Evolutionary conservation across 2,888 invertebrate species (phyloP).

Genomic region (Ptilodon capucinus): DNA sequence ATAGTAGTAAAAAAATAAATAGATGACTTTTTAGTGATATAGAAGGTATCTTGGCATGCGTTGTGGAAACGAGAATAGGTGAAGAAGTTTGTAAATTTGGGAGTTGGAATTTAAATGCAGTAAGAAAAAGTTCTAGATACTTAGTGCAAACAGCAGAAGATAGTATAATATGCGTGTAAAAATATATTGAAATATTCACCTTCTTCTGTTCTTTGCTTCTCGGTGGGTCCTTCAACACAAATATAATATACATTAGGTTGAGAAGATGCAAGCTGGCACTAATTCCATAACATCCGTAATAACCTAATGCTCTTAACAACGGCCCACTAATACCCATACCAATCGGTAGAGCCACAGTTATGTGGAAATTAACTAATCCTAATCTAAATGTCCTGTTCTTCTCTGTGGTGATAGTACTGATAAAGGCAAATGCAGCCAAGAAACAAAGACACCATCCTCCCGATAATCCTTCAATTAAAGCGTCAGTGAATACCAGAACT

Average conservation of each 20-base stretch:
- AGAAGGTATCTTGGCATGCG: too few relatives aligned
- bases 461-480: slow-evolving; percentile 88
- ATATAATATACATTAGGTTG: slow-evolving; percentile 86
- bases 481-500: slow-evolving; percentile 87
- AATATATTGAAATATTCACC: slow-evolving; percentile 43
- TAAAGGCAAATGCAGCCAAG: slow-evolving; percentile 91
- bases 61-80: too few relatives aligned
- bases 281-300: slow-evolving; percentile 89
- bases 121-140: too few relatives aligned
- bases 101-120: too few relatives aligned
- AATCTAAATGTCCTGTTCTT: slow-evolving; percentile 91
- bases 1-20: too few relatives aligned
- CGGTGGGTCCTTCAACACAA: slow-evolving; percentile 85
- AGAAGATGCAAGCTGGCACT: slow-evolving; percentile 85
- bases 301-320: slow-evolving; percentile 86
- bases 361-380: slow-evolving; percentile 91
- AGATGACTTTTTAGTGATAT: too few relatives aligned
- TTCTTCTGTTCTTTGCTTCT: slow-evolving; percentile 53
- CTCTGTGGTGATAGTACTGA: slow-evolving; percentile 90
- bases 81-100: too few relatives aligned
- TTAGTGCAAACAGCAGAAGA: too few relatives aligned
- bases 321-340: slow-evolving; percentile 93
- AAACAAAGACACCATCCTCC: slow-evolving; percentile 93
- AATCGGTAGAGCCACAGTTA: slow-evolving; percentile 93
- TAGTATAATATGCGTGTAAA: too few relatives aligned